A percentile compares a stretch with the other conserved stretches of the same genome.
These are phyloP conservation scores for Sinocyclocheilus anophthalmus DNA, from an alignment of 2,113 vertebrate genomes.

Conservation along the genomic window DNA sequence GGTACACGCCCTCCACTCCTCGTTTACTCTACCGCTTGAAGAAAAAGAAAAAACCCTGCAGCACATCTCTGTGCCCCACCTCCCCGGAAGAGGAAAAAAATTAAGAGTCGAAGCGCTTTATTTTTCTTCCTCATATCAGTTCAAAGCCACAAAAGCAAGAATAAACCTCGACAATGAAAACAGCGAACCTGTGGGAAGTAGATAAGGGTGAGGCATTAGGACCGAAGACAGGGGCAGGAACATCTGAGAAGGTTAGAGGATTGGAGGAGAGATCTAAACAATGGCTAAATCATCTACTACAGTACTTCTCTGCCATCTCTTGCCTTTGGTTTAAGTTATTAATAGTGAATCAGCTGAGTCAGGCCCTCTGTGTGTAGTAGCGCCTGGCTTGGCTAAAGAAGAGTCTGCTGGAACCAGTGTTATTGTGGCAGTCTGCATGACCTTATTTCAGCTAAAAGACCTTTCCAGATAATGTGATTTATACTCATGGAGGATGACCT, in stretches of 20 bases:
- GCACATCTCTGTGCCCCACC: neutral
- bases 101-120: slow-evolving; percentile 36
- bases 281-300: slow-evolving; percentile 53
- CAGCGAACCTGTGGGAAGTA: slow-evolving; percentile 32
- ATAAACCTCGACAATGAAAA: slow-evolving; percentile 48
- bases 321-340: slow-evolving; percentile 74
- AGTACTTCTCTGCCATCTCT: slow-evolving; percentile 50
- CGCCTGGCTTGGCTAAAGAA: slow-evolving; percentile 63
- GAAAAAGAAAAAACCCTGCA: neutral
- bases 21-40: neutral
- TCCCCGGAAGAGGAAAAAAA: neutral
- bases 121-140: slow-evolving; percentile 42
- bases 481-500: slow-evolving; percentile 72
- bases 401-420: slow-evolving; percentile 68
- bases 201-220: slow-evolving; percentile 53
- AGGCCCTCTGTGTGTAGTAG: slow-evolving; percentile 67
- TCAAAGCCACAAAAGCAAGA: slow-evolving; percentile 35
- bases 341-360: slow-evolving; percentile 72
- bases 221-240: slow-evolving; percentile 2
- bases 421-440: slow-evolving; percentile 70
- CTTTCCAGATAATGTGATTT: slow-evolving; percentile 76
- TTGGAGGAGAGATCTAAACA: slow-evolving; percentile 41
- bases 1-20: slow-evolving; percentile 49
- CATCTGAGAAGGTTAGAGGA: slow-evolving; percentile 32
- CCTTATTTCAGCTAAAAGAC: slow-evolving; percentile 71